phyloP scores from a whole-genome alignment of 2,888 invertebrate genomes.

The Caenorhabditis sp. region DNA sequence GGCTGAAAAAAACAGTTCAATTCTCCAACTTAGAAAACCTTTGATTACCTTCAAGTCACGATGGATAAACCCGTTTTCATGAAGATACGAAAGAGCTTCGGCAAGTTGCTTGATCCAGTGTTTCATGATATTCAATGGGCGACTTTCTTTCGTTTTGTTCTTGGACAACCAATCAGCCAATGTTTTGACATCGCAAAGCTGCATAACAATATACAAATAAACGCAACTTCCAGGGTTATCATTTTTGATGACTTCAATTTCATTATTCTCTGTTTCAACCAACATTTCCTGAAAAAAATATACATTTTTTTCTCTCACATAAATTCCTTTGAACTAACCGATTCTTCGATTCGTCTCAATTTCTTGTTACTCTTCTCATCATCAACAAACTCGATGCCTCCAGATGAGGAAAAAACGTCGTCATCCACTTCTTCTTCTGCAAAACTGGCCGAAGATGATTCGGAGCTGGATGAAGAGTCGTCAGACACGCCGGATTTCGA shows the following conservation, averaged over 20 bases:
- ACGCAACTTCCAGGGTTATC: constrained; percentile 19
- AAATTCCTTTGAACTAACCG: neutral
- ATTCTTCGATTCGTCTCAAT: constrained; percentile 18
- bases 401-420: constrained; percentile 9
- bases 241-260: constrained; percentile 22
- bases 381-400: constrained; percentile 24
- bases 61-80: constrained; percentile 89
- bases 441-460: neutral
- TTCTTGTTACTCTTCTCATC: constrained; percentile 13
- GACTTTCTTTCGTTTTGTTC: constrained; percentile 41
- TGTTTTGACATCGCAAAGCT: constrained; percentile 74
- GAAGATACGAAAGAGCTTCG: constrained; percentile 93
- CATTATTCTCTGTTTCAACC: constrained; percentile 27
- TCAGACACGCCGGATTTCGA: neutral
- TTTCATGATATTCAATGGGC: constrained; percentile 35
- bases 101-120: constrained; percentile 84
- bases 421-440: neutral
- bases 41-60: constrained; percentile 41
- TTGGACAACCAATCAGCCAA: constrained; percentile 85
- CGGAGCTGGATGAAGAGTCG: constrained; percentile 8
- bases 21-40: too few species aligned
- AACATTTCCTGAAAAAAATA: constrained; percentile 26
- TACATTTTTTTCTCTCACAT: neutral
- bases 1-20: too few species aligned
- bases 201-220: constrained; percentile 42